Evolutionary conservation across 2,888 invertebrate genomes (phyloP), one percentile per base, ranked within the genome.

Genomic region (Heliothis peltigera): DNA sequence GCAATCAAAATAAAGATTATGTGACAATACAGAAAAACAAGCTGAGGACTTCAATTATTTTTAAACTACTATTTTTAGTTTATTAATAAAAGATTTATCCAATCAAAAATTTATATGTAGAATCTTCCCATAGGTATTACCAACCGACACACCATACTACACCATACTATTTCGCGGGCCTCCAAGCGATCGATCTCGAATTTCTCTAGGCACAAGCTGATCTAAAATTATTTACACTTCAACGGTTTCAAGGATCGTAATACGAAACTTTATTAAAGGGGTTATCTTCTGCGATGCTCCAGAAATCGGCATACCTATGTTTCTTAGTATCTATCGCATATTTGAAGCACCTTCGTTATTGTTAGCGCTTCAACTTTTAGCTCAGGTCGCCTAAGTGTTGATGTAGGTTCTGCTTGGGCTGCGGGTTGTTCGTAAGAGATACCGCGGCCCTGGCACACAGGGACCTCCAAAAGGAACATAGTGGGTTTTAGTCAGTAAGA

Each of bases 181-280:
- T 56, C 35, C 43, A 21, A 35, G 39, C 52, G 49, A 76, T 76
- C 72, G 74, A 74, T 72, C 73, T 49, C 56, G 2, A 75, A 63
- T 74, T 76, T 74, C 77, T 76, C 59, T 51, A 59, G 66, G 73
- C 72, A 43, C 49, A 60, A 67, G 59, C 43, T 62, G 28, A 56
- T 57, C 58, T 52, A 52, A 75, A 74, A 72, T 78, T 78, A 73
- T 68, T 56, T 60, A 67, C 77, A 80, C 70, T 79, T 71, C 57
- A 74, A 61, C 55, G 79, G 79, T 53, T 80, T 80, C 79, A 71
- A 60, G 70, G 81, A 69, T 80, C 73, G 79, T 73, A 79, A 80
- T 70, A 69, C 39, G 80, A 80, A 67, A 79, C 64, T 78, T 75
- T 71, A 70, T 66, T 65, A 68, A 56, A 49, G 62, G 63, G 39